Evolutionary conservation across 2,888 invertebrate genomes (phyloP).

Genomic region (Sthenelais limicola): DNA sequence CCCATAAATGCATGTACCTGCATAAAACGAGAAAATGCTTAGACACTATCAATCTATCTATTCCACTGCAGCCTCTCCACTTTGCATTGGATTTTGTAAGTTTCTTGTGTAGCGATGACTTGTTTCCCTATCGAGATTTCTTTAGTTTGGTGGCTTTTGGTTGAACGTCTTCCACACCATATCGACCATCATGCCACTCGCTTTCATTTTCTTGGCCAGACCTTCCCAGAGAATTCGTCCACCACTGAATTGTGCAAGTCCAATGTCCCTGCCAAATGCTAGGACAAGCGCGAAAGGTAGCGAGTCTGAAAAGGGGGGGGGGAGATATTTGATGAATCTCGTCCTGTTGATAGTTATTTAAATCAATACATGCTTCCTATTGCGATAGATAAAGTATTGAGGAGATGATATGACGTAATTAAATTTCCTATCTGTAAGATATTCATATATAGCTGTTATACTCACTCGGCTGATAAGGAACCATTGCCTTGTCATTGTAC

Average conservation of each 20-base stretch:
- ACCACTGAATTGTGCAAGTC: conserved; percentile 6
- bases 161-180: conserved; percentile 18
- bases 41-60: too few species aligned
- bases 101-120: too few species aligned
- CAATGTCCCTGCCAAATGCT: neutral
- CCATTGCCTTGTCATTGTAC: conserved; percentile 21
- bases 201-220: conserved; percentile 28
- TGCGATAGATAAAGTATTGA: neutral
- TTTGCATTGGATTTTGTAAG: too few species aligned
- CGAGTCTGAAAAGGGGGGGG: neutral
- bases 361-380: neutral
- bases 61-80: too few species aligned
- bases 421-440: neutral
- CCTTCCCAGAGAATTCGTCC: conserved; percentile 19
- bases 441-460: neutral
- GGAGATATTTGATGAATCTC: too few species aligned
- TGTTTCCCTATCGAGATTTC: too few species aligned
- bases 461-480: conserved; percentile 40
- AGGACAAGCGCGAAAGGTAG: conserved; percentile 3
- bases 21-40: too few species aligned
- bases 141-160: conserved; percentile 19
- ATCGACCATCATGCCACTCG: conserved; percentile 15
- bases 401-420: neutral
- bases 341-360: too few species aligned
- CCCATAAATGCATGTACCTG: too few species aligned